Percentiles rank a stretch among this genome's conserved stretches.
Conservation (phyloP, 2,113 vertebrate species). For the Cephalopterus ornatus region DNA sequence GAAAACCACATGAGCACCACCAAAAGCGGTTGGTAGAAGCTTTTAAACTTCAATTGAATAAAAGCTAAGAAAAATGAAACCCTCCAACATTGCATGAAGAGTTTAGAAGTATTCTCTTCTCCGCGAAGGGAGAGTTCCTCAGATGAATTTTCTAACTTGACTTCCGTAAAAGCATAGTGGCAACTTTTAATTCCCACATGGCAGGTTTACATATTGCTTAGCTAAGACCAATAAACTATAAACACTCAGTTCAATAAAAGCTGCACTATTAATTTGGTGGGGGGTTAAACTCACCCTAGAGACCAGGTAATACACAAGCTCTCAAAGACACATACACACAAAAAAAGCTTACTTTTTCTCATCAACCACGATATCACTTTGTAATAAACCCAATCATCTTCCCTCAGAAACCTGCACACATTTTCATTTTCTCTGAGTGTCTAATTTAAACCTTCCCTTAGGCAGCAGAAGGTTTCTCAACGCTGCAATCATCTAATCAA, state of each 20-base stretch:
- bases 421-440: background rate
- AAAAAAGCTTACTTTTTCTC: background rate
- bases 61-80: background rate
- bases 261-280: background rate
- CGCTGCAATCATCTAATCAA: background rate
- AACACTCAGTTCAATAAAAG: background rate
- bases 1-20: background rate
- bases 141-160: background rate
- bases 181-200: background rate
- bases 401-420: background rate
- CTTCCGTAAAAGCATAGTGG: background rate
- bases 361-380: background rate
- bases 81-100: fast-evolving
- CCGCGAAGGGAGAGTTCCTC: background rate
- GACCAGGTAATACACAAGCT: background rate
- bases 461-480: background rate
- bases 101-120: background rate
- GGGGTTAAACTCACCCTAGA: background rate
- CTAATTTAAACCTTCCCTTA: background rate
- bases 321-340: background rate
- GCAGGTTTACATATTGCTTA: background rate
- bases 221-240: background rate
- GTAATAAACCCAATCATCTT: background rate
- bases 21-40: background rate
- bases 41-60: background rate